These are phyloP conservation scores for Muscicapa comitata DNA, from an alignment of 2,797 vertebrate genomes.

Conservation along the genomic window DNA sequence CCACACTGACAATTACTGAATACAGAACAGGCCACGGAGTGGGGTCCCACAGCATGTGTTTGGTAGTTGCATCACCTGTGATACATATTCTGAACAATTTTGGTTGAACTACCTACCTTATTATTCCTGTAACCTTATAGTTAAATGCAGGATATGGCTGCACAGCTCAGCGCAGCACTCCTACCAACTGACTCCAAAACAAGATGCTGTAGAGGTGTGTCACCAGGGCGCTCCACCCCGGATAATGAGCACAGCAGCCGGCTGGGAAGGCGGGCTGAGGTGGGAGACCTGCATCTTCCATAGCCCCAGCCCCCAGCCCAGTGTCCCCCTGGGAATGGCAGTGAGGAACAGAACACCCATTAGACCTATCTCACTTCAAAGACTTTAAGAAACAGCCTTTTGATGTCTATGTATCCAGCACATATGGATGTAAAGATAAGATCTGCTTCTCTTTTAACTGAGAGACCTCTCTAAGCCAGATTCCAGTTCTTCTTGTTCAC, in stretches of 20 bases:
- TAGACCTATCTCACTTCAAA: not conserved
- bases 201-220: slow-evolving; percentile 34
- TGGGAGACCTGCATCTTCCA: not conserved
- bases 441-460: not conserved
- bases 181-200: slow-evolving; percentile 15
- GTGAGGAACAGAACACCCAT: not conserved
- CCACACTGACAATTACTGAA: not conserved
- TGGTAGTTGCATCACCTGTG: not conserved
- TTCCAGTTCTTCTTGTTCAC: not conserved
- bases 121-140: not conserved
- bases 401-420: not conserved
- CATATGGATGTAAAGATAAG: not conserved
- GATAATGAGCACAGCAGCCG: not conserved
- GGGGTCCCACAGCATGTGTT: not conserved
- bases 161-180: not conserved
- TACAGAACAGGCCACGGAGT: accelerated
- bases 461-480: not conserved
- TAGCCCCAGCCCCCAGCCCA: not conserved
- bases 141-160: slow-evolving; percentile 28
- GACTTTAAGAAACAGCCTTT: not conserved
- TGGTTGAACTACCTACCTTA: not conserved
- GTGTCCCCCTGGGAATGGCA: not conserved
- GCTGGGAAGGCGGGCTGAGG: not conserved
- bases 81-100: not conserved
- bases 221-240: not conserved